Evolutionary conservation across 2,113 vertebrate species (phyloP), one percentile per base, ranked within the genome.

Genomic region (Chloroceryle aenea): DNA sequence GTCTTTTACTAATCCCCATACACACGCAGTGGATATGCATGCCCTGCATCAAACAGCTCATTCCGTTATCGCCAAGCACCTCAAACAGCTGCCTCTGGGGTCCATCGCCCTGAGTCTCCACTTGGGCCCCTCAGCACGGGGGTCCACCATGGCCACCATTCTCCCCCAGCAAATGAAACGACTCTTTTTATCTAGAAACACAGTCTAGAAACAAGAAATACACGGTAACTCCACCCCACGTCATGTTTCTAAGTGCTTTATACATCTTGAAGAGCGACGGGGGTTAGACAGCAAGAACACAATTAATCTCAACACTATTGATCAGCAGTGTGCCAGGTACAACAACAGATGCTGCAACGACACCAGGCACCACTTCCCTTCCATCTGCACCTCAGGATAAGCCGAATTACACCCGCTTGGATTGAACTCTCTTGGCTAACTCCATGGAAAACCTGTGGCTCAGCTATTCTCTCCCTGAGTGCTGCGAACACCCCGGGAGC

Each of bases 211-310:
- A 69, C 14, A 76, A 73, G 42, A 40, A 59, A 77, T 58, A 9
- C 43, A 5, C 0, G 2, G 14, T 4, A 59, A 32, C 4, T 7
- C 4, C 25, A 27, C 23, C 36, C 12, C 1, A 1, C 11, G 34
- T 29, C n/a, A 72, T 17, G 32, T 27, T 83, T 75, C 42, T 23
- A 42, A 32, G 38, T n/a, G 48, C 34, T 86, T 48, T 40, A 14
- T 13, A 38, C 40, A 52, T 61, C 61, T 42, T 73, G 40, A 7
- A 5, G 32, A 68, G 14, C 0, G 0, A 61, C 3, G 26, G 7
- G 63, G 26, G 19, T 86, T 50, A 55, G 66, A 83, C 63, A 84
- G 68, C 34, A 66, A 38, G 74, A 77, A 81, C 13, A 45, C 47
- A 61, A 69, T 69, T 64, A 48, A 90, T 66, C 63, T 45, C 68